Percentiles rank a stretch among this genome's conserved stretches.
These are phyloP conservation scores for Oryzias celebensis DNA, from an alignment of 2,113 vertebrate genomes.

Conservation along the genomic window DNA sequence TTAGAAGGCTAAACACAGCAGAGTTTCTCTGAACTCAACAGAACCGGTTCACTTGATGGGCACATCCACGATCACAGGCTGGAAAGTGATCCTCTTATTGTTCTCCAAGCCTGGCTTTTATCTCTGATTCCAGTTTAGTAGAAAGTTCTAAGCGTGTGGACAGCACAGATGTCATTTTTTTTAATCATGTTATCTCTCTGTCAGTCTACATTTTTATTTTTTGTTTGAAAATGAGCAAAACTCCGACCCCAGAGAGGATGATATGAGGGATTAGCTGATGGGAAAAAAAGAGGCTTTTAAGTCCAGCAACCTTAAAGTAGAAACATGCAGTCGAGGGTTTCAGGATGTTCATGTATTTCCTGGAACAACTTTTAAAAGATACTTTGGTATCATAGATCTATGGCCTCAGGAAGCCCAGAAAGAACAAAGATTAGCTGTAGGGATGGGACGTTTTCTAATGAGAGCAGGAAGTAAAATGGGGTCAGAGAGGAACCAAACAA, in stretches of 20 bases:
- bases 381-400: too few species aligned
- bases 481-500: slow-evolving; percentile 3
- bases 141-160: slow-evolving; percentile 20
- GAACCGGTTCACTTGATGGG: slow-evolving; percentile 25
- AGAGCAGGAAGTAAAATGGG: neutral
- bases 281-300: too few species aligned
- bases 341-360: too few species aligned
- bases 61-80: slow-evolving; percentile 53
- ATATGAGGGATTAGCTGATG: too few species aligned
- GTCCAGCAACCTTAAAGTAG: too few species aligned
- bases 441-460: neutral
- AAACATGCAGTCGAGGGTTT: too few species aligned
- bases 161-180: slow-evolving; percentile 28
- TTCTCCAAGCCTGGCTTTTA: slow-evolving; percentile 37
- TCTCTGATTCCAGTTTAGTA: slow-evolving; percentile 29
- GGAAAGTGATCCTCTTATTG: slow-evolving; percentile 27
- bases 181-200: slow-evolving; percentile 18
- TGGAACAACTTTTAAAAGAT: too few species aligned
- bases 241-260: too few species aligned
- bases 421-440: too few species aligned
- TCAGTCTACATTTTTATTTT: neutral
- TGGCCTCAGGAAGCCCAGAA: too few species aligned
- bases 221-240: neutral
- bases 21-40: neutral
- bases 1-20: too few species aligned